Evolutionary conservation across 2,797 vertebrate genomes (phyloP), one percentile per base, ranked within the genome.

Genomic region (Mus caroli): DNA sequence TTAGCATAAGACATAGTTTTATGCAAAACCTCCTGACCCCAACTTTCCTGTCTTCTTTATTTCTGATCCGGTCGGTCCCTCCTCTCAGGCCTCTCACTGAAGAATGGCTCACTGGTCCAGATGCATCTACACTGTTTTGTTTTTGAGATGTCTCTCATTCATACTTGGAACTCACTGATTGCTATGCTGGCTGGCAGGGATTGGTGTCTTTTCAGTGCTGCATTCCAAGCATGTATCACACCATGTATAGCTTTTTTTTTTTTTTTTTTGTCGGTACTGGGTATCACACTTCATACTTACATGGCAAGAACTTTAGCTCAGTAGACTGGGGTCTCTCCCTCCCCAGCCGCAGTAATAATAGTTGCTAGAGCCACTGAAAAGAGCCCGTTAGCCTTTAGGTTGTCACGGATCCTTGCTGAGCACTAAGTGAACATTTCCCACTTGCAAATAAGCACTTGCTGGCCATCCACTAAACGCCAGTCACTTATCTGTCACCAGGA

Each of bases 391-490:
- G 31, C 37, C 62, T 58, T 64, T 31, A 84, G 10, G 20, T 7
- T 31, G 8, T 64, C 40, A 64, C 28, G 4, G 14, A 46, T 6
- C 15, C 7, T 17, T 22, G 11, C 37, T 31, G 58, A 46, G 40
- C 58, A 64, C 40, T 46, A 31, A 64, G 12, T 11, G 15, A 62
- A 62, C 14, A 28, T 62, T 58, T 43, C 19, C 37, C 92, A 91
- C 34, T 56, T 83, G 28, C 67, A 54, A 78, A 86, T 20, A 78
- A 43, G 50, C 40, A 90, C 67, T 92, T 84, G 37, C 34, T 75
- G 34, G 92, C 56, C 43, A 60, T 40, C 60, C 62, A 79, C 40
- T 76, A 89, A 91, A 84, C 83, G 80, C 9, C 78, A 88, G 34
- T 86, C 37, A 58, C 26, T 79, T 46, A 79, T 73, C 17, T 46